Percentiles rank a stretch among this genome's conserved stretches.
Conservation (phyloP, 2,113 vertebrate genomes). For the Cyanocitta stelleri region DNA sequence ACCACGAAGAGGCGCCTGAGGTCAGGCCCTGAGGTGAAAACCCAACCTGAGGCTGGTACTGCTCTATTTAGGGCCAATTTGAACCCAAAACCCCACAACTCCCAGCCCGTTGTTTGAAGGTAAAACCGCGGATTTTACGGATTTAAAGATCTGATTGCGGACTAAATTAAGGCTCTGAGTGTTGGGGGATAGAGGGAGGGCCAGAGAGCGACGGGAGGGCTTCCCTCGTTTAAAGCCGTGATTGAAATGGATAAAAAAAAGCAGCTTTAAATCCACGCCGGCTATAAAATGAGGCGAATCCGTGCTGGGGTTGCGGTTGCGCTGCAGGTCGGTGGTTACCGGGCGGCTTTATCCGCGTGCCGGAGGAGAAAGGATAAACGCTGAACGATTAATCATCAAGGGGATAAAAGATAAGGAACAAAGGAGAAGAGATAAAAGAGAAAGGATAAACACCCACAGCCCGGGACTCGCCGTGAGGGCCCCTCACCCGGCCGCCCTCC, state of each 20-base stretch:
- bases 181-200: background rate
- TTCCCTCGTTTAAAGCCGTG: background rate
- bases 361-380: background rate
- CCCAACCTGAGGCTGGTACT: fast-evolving
- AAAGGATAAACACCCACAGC: background rate
- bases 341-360: background rate
- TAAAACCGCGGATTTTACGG: fast-evolving
- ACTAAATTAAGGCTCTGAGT: fast-evolving
- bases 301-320: background rate
- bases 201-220: background rate
- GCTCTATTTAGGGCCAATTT: fast-evolving
- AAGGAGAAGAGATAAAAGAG: fast-evolving
- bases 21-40: background rate
- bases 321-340: background rate
- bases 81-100: fast-evolving
- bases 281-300: fast-evolving
- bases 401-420: fast-evolving
- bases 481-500: no score
- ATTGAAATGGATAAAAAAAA: fast-evolving
- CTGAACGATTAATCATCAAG: fast-evolving
- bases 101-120: fast-evolving
- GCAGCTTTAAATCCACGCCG: background rate
- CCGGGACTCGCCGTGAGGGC: background rate
- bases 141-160: fast-evolving
- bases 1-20: background rate